phyloP scores from a whole-genome alignment of 1,140 invertebrate genomes.

The Holotrichia oblita region DNA sequence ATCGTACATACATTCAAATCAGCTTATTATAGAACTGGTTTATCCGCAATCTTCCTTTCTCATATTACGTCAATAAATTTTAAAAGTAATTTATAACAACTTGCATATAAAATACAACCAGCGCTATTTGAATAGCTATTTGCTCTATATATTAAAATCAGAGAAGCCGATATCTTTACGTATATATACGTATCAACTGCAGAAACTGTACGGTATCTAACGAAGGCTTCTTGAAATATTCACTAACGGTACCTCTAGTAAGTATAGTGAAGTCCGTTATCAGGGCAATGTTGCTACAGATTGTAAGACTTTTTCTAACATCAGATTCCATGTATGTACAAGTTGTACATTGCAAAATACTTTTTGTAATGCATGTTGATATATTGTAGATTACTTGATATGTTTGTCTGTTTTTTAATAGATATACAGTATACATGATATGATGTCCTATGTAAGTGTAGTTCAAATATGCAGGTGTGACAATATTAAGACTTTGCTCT shows the following conservation, averaged over 20 bases:
- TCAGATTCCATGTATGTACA: not conserved
- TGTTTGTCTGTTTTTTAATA: not conserved
- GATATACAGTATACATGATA: not conserved
- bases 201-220: slow-evolving; percentile 21
- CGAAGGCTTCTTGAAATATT: slow-evolving; percentile 24
- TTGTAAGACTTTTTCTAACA: not conserved
- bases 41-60: not conserved
- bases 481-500: too few species aligned
- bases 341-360: not conserved
- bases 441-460: too few species aligned
- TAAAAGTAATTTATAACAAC: slow-evolving; percentile 21
- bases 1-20: not conserved
- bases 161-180: slow-evolving; percentile 21
- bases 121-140: not conserved
- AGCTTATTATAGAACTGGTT: slow-evolving; percentile 4
- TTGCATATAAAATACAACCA: not conserved
- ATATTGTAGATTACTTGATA: not conserved
- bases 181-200: not conserved
- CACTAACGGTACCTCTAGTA: slow-evolving; percentile 13
- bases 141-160: slow-evolving; percentile 26
- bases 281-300: slow-evolving; percentile 18
- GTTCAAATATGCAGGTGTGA: too few species aligned
- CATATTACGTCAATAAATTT: slow-evolving; percentile 8
- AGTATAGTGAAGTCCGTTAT: not conserved
- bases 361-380: not conserved